Evolutionary conservation across 2,113 vertebrate genomes (phyloP), one percentile per base, ranked within the genome.

Genomic region (Ageneiosus marmoratus): DNA sequence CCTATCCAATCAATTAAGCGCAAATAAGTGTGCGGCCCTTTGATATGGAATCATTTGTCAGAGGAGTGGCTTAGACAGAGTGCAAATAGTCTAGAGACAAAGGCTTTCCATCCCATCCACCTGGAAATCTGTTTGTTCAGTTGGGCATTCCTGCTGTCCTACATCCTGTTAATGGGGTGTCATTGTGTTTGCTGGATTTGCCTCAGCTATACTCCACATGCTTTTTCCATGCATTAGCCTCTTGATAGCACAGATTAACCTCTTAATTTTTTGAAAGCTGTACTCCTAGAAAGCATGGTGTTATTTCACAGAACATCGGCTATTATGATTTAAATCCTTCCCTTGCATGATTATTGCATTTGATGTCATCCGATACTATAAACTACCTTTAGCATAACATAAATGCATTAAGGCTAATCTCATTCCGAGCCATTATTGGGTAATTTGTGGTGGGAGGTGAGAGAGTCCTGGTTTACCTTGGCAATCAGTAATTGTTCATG

Each of bases 11-110:
- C 93, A 94, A 93, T 94, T 93, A 94, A 91, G 90, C 83, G 86
- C 89, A 93, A 94, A 94, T 94, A 92, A 93, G 91, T 87, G 90
- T 87, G 81, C 82, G 87, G 90, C 88, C 90, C 92, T 93, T 92
- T 93, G 92, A 92, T 93, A 93, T 90, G 89, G 92, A 93, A 94
- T 94, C 88, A 93, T 94, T 94, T 93, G 92, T 93, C 92, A 94
- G 93, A 92, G 93, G 90, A 91, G 87, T 67, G 74, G 90, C 92
- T 91, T 91, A 91, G 90, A 89, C 89, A 89, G 87, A 90, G 92
- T 91, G 89, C 92, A 90, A 88, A 88, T 90, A 90, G 90, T 90
- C 86, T 76, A 48, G 90, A 92, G 90, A 89, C 90, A 88, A 79
- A 91, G 91, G 92, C 88, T 86, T 77, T 78, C 69, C 69, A 82